These are phyloP conservation scores for Lochmaea capreae DNA, from an alignment of 2,888 invertebrate genomes.

Conservation along the genomic window DNA sequence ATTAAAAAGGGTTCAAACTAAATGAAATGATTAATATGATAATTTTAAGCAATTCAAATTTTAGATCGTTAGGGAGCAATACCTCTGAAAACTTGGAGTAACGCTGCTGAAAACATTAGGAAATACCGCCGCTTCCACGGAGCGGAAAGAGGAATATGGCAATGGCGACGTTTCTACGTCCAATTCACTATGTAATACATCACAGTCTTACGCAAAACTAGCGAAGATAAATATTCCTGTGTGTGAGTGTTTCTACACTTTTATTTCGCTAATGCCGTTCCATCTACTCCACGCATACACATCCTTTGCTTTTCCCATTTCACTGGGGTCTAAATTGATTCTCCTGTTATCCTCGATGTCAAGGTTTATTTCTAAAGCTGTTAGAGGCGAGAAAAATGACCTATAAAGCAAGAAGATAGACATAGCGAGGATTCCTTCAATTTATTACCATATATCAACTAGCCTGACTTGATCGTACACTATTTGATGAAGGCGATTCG, in stretches of 20 bases:
- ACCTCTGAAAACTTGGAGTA: background rate
- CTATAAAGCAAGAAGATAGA: conserved; percentile 14
- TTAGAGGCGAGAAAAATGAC: conserved; percentile 19
- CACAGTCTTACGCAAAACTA: conserved; percentile 60
- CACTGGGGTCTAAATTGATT: conserved; percentile 28
- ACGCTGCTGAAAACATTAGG: background rate
- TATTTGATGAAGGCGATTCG: conserved; percentile 1
- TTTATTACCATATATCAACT: conserved; percentile 15
- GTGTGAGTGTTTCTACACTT: conserved; percentile 51
- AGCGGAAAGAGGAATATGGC: conserved; percentile 17
- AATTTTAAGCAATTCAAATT: too few species aligned
- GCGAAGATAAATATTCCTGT: conserved; percentile 60
- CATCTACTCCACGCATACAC: conserved; percentile 22
- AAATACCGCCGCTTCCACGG: background rate
- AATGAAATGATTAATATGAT: too few species aligned
- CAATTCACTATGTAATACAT: conserved; percentile 60
- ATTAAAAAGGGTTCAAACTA: too few species aligned
- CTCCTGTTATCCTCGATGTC: conserved; percentile 29
- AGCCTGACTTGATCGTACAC: background rate
- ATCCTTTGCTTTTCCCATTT: conserved; percentile 16
- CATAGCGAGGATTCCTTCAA: background rate
- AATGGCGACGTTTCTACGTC: conserved; percentile 43
- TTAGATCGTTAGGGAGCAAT: too few species aligned
- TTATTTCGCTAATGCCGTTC: conserved; percentile 27
- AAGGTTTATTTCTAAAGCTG: conserved; percentile 31